Evolutionary conservation across 1,140 invertebrate genomes (phyloP), one percentile per base, ranked within the genome.

Genomic region (Drosophila bipectinata): DNA sequence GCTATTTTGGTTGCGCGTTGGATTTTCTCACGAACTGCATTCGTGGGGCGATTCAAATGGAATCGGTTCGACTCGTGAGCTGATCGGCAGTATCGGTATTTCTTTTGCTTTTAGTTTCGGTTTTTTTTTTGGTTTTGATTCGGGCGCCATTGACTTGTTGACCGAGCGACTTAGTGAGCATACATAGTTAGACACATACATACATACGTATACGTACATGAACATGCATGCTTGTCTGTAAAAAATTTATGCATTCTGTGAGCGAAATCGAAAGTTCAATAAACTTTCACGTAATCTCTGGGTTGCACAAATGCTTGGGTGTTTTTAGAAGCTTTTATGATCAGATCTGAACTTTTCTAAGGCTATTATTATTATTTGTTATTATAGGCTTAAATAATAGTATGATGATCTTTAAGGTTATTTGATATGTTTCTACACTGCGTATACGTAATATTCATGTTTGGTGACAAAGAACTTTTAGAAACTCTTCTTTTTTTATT

Each of bases 211-310:
- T n/a, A 32, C 15, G 32, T 32, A 59, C n/a, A 59, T 18, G 53
- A 24, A 21, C 44, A 24, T 47, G 21, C n/a, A 47, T 24, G 7
- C 18, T 21, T 45, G 15, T 10, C 4, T 45, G 41, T 15, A 45
- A 4, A 4, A 44, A 44, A 18, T 24, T 58, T 41, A 49, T 82
- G 67, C 75, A 87, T 77, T 80, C 87, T 74, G 61, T 74, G 62
- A 81, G 72, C 83, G 79, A 90, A 90, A 90, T 81, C 73, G 87
- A 90, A 90, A 90, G 87, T 90, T 90, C 87, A 90, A 90, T 82
- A 83, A 90, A 90, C 87, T 90, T 88, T 90, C 73, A 90, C 77
- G 87, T 90, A 90, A 90, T 84, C 72, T 66, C 56, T 69, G 21
- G 55, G 39, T 34, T 56, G 51, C 30, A 60, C 24, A 39, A 62